Percentiles rank a stretch among this genome's conserved stretches.
Conservation (phyloP, 2,113 vertebrate genomes). For the Ovibos moschatus region DNA sequence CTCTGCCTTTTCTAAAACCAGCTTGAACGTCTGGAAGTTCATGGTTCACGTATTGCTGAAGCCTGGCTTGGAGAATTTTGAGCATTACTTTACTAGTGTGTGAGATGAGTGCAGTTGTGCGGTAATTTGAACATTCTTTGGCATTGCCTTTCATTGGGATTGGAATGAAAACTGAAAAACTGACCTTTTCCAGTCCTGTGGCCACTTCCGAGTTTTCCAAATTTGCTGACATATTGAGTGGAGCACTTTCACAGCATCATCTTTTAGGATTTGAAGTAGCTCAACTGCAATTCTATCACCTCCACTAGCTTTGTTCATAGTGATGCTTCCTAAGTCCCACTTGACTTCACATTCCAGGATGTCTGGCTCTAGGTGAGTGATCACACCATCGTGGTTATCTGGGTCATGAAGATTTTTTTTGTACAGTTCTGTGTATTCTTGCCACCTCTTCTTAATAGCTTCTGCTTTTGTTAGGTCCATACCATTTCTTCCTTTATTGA, state of each 20-base stretch:
- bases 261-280: not conserved
- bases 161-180: not conserved
- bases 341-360: not conserved
- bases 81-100: not conserved
- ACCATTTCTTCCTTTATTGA: not conserved
- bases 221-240: not conserved
- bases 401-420: not conserved
- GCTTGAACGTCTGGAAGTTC: not conserved
- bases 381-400: not conserved
- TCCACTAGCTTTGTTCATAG: not conserved
- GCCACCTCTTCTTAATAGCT: not conserved
- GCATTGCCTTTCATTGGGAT: not conserved
- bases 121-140: not conserved
- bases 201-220: not conserved
- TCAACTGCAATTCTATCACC: not conserved
- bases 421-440: not conserved
- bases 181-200: not conserved
- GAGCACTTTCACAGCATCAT: not conserved
- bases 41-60: fast-evolving
- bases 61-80: not conserved
- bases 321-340: not conserved
- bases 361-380: not conserved
- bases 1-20: not conserved
- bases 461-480: not conserved
- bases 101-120: not conserved